A percentile compares a stretch with the other conserved stretches of the same genome.
phyloP scores from a whole-genome alignment of 2,113 vertebrate genomes.

The Clarias gariepinus region DNA sequence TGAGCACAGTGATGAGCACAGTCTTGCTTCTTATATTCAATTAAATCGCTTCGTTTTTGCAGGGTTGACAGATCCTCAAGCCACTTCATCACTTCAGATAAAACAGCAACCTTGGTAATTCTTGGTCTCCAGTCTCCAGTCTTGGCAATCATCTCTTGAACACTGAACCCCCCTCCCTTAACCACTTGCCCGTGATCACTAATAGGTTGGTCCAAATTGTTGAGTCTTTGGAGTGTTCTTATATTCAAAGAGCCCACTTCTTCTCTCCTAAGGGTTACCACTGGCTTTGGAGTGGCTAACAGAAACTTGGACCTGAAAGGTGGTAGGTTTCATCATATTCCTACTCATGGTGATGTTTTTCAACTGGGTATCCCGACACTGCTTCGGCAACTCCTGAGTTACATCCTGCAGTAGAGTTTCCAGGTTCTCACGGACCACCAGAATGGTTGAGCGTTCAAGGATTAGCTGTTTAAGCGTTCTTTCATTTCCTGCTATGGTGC shows the following conservation, averaged over 20 bases:
- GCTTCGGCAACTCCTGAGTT: constrained; percentile 40
- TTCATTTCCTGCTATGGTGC: constrained; percentile 61
- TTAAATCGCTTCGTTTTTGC: neutral
- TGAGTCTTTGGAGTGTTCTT: neutral
- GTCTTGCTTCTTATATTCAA: constrained; percentile 55
- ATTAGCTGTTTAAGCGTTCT: constrained; percentile 77
- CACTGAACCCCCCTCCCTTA: constrained; percentile 64
- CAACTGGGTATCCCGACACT: neutral
- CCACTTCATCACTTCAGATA: constrained; percentile 74
- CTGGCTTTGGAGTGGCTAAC: constrained; percentile 73
- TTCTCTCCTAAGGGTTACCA: constrained; percentile 76
- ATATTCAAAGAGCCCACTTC: constrained; percentile 80
- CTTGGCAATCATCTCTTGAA: constrained; percentile 80
- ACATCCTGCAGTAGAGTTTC: constrained; percentile 81
- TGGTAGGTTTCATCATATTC: constrained; percentile 58
- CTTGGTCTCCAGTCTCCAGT: constrained; percentile 52
- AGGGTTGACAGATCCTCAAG: neutral
- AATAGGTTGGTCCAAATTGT: constrained; percentile 24
- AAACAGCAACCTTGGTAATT: constrained; percentile 63
- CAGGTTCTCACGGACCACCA: constrained; percentile 76
- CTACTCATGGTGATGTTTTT: neutral
- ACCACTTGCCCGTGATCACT: constrained; percentile 44
- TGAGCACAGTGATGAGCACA: neutral
- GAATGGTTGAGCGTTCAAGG: constrained; percentile 64
- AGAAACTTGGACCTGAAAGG: constrained; percentile 90